Conservation (phyloP, 2,888 invertebrate species). For the Pristionchus mayeri region DNA sequence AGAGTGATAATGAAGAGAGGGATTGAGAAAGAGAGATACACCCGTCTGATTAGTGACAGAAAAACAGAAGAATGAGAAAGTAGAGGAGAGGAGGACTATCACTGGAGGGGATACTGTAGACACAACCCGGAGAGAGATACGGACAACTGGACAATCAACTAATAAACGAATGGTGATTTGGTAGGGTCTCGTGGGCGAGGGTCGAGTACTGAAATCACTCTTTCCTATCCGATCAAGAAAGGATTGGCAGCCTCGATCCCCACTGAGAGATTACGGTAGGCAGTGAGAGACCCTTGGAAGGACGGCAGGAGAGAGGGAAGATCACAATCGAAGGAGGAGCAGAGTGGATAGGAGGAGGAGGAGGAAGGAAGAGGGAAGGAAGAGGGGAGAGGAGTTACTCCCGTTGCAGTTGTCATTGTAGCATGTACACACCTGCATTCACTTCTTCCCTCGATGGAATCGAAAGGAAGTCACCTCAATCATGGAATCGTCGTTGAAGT, state of each 20-base stretch:
- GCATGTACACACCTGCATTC: slow-evolving; percentile 71
- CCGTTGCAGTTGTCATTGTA: slow-evolving; percentile 77
- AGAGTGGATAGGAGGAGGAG: slow-evolving; percentile 21
- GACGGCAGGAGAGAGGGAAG: neutral
- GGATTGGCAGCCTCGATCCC: slow-evolving; percentile 26
- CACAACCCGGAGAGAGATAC: slow-evolving; percentile 32
- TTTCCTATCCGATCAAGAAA: no score
- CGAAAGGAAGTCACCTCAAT: slow-evolving; percentile 35
- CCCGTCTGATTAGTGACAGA: neutral
- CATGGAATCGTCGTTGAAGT: slow-evolving; percentile 65
- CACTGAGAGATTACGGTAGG: slow-evolving; percentile 25
- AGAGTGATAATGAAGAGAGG: neutral
- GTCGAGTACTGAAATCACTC: slow-evolving; percentile 11
- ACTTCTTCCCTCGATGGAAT: neutral
- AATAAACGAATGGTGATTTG: slow-evolving; percentile 20
- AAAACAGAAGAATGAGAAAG: neutral
- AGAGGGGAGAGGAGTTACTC: slow-evolving; percentile 43
- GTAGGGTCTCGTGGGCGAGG: slow-evolving; percentile 22
- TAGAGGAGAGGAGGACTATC: neutral
- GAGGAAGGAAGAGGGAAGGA: neutral
- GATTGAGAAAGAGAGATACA: neutral
- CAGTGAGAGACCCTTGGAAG: no score
- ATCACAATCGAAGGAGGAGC: slow-evolving; percentile 29
- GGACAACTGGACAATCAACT: neutral
- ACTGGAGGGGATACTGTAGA: slow-evolving; percentile 16